These are phyloP conservation scores for Anolis sagrei DNA, from an alignment of 2,113 vertebrate species.

Conservation along the genomic window DNA sequence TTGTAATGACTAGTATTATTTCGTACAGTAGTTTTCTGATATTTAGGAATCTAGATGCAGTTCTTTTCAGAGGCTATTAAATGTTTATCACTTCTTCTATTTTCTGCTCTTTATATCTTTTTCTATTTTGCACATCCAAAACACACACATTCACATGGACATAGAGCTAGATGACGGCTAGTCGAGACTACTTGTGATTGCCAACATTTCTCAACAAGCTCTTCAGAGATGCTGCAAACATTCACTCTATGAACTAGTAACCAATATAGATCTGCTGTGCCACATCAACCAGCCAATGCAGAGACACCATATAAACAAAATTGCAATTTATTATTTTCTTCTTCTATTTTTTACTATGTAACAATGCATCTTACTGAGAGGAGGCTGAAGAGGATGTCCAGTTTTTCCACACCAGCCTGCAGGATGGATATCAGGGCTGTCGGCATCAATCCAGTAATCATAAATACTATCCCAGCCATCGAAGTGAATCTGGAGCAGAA, in stretches of 20 bases:
- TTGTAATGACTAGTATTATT: not conserved
- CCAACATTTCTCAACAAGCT: not conserved
- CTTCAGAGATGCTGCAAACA: not conserved
- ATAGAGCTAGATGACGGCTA: not conserved
- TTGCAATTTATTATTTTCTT: not conserved
- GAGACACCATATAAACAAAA: not conserved
- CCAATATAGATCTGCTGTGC: not conserved
- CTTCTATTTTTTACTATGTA: not conserved
- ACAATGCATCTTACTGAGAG: slow-evolving; percentile 80
- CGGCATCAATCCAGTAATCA: slow-evolving; percentile 86
- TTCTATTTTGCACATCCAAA: not conserved
- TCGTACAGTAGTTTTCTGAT: not conserved
- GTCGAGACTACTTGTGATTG: not conserved
- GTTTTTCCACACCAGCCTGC: slow-evolving; percentile 88
- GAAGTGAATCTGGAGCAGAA: slow-evolving; percentile 80
- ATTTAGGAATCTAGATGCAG: not conserved
- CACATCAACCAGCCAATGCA: not conserved
- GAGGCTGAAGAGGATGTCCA: slow-evolving; percentile 84
- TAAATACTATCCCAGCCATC: slow-evolving; percentile 86
- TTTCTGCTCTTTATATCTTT: not conserved
- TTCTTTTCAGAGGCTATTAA: not conserved
- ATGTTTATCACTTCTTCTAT: not conserved
- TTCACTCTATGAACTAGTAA: not conserved
- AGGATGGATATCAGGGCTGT: slow-evolving; percentile 86
- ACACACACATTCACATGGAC: too few relatives aligned